Percentiles rank a stretch among this genome's conserved stretches.
Conservation (phyloP, 2,113 vertebrate genomes). For the Microcebus jonahi region DNA sequence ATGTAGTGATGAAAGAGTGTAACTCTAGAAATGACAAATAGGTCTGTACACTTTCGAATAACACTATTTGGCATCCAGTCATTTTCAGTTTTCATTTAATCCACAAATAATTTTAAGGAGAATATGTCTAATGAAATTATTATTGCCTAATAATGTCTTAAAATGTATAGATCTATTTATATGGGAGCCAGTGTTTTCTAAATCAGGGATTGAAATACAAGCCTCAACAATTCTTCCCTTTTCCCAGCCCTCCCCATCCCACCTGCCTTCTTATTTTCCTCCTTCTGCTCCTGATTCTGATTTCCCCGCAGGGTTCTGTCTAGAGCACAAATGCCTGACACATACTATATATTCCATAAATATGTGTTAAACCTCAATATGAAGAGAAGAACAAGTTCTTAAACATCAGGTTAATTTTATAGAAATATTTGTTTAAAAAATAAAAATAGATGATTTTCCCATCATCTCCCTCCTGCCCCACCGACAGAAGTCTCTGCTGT, state of each 20-base stretch:
- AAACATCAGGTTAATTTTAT: background rate
- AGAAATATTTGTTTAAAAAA: background rate
- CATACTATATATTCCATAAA: background rate
- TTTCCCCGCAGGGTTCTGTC: background rate
- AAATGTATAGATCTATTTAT: background rate
- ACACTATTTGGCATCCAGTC: background rate
- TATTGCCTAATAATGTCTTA: background rate
- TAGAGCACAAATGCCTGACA: background rate
- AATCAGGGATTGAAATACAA: background rate
- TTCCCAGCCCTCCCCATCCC: background rate
- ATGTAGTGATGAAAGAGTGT: background rate
- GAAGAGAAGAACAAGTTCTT: background rate
- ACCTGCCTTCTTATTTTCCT: too few relatives aligned
- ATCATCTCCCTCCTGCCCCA: accelerated
- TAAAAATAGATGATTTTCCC: background rate
- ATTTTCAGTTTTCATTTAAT: background rate
- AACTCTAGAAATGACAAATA: conserved; percentile 1
- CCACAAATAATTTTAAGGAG: background rate
- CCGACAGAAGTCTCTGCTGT: background rate
- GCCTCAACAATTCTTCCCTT: background rate
- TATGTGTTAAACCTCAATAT: background rate
- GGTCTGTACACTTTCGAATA: background rate
- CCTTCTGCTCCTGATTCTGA: background rate
- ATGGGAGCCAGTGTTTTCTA: background rate
- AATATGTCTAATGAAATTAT: background rate